These are phyloP conservation scores for Palythoa heliodiscus DNA, from an alignment of 92 coral and sea anemone species.

Conservation along the genomic window DNA sequence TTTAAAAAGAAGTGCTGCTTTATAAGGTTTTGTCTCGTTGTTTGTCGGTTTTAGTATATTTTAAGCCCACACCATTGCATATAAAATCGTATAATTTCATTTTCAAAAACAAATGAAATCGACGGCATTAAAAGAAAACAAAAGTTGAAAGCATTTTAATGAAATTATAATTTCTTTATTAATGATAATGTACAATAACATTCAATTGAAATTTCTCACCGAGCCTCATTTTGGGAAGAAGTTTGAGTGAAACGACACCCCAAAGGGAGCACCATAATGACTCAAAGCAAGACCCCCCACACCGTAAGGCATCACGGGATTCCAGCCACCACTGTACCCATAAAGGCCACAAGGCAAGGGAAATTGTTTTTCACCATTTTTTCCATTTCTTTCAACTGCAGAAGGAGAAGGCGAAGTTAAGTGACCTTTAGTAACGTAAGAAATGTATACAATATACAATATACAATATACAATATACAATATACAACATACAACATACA, in stretches of 20 bases:
- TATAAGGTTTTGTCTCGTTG: too few species aligned
- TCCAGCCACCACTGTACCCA: constrained; percentile 21
- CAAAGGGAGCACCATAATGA: constrained; percentile 6
- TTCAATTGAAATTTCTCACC: background rate
- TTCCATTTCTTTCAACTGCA: constrained; percentile 24
- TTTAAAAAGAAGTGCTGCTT: too few species aligned
- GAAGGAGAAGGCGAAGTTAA: background rate
- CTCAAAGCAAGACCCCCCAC: background rate
- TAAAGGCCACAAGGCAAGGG: constrained; percentile 13
- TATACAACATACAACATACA: too few species aligned
- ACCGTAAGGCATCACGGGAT: constrained; percentile 21
- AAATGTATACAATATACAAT: too few species aligned
- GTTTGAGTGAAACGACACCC: background rate
- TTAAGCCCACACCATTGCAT: too few species aligned
- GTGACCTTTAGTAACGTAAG: too few species aligned
- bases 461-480: too few species aligned
- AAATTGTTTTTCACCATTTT: constrained; percentile 11
- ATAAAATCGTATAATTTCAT: too few species aligned
- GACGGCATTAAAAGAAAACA: too few species aligned
- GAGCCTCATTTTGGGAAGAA: background rate
- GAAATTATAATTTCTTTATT: background rate
- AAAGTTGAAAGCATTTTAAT: background rate
- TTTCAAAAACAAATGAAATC: too few species aligned
- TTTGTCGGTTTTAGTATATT: too few species aligned
- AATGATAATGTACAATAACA: background rate